phyloP scores from a whole-genome alignment of 2,113 vertebrate genomes.

The Nothocercus julius region DNA sequence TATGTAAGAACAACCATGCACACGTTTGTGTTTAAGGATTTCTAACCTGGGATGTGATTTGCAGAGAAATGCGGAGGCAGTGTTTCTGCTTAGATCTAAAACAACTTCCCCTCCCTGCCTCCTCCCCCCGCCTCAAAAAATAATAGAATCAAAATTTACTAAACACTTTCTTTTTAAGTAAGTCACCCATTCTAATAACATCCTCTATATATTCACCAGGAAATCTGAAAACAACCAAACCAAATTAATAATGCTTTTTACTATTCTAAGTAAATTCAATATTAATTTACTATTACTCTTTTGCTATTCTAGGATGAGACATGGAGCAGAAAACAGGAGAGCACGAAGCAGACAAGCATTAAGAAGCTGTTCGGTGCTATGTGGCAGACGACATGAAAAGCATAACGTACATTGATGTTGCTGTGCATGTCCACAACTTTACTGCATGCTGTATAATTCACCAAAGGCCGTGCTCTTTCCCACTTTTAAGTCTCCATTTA shows the following conservation, averaged over 20 bases:
- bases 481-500: neutral
- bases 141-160: neutral
- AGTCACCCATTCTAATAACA: neutral
- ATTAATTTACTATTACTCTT: neutral
- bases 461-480: neutral
- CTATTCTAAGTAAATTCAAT: too few species aligned
- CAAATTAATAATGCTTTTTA: neutral
- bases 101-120: neutral
- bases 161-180: neutral
- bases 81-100: neutral
- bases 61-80: neutral
- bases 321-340: neutral
- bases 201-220: neutral
- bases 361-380: neutral
- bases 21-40: neutral
- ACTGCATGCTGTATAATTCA: neutral
- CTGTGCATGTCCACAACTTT: neutral
- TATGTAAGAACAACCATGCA: neutral
- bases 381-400: neutral
- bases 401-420: neutral
- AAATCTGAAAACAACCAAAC: neutral
- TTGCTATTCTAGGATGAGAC: neutral
- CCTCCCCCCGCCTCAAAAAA: neutral
- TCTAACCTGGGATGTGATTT: neutral
- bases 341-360: neutral